Evolutionary conservation across 1,140 invertebrate genomes (phyloP).

Genomic region (Theocolax elegans): DNA sequence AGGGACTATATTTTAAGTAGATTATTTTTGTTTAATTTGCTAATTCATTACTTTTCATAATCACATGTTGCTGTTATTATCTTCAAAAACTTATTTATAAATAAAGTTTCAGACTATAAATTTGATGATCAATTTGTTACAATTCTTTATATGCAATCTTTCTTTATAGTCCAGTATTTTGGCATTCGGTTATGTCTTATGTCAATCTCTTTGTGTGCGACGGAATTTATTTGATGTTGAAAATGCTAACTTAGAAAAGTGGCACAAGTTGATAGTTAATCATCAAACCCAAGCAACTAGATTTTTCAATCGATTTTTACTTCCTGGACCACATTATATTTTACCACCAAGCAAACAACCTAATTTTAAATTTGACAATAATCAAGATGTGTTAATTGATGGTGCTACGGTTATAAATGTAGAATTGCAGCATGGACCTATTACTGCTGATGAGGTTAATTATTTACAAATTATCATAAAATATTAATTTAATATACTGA

Average conservation of each 20-base stretch:
- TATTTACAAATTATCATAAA: conserved; percentile 1
- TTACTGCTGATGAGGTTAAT: conserved; percentile 60
- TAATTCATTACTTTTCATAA: too few relatives aligned
- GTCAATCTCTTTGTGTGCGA: conserved; percentile 46
- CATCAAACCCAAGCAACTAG: conserved; percentile 35
- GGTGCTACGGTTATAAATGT: conserved; percentile 1
- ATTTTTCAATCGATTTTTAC: conserved; percentile 43
- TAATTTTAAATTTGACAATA: background rate
- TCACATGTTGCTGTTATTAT: too few relatives aligned
- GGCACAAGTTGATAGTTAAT: conserved; percentile 37
- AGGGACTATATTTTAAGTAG: too few relatives aligned
- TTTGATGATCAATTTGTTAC: too few relatives aligned
- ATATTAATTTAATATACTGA: background rate
- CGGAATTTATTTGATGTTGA: conserved; percentile 41
- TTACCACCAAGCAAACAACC: conserved; percentile 44
- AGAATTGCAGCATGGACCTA: conserved; percentile 47
- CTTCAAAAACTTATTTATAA: too few relatives aligned
- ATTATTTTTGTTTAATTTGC: too few relatives aligned
- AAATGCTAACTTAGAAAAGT: conserved; percentile 24
- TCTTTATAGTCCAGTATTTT: conserved; percentile 52
- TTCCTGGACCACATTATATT: conserved; percentile 47
- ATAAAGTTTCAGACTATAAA: too few relatives aligned
- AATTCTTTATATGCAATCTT: conserved; percentile 33
- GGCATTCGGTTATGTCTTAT: conserved; percentile 51
- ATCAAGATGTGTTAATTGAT: background rate